Evolutionary conservation across 2,113 vertebrate species (phyloP), one percentile per base, ranked within the genome.

Genomic region (Psophia crepitans): DNA sequence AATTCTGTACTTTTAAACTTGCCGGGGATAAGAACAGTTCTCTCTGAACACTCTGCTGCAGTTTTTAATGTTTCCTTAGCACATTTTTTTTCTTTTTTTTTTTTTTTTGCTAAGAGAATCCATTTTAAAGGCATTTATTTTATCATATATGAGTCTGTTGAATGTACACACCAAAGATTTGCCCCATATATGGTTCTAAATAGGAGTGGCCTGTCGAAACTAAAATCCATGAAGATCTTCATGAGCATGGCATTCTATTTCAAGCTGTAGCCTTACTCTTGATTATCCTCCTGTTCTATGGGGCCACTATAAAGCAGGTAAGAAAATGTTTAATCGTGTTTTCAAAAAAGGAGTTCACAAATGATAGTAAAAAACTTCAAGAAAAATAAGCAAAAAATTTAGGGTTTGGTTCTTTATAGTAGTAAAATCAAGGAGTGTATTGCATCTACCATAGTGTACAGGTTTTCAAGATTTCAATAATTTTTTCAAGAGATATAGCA

Each of bases 1-100:
- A 3, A 20, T 44, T 39, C 4, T 26, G 11, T 14, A 37, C 17
- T 69, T 73, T 46, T 24, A 56, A 87, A 64, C 4, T 53, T 41
- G 2, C 1, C 0, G 1, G 5, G 30, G 24, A 7, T 57, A 58
- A 54, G 4, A 14, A 51, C 16, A 89, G 8, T 4, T 51, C 6
- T 71, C 28, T 48, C 19, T 37, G 14, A 44, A 30, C 4, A 43
- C 4, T 27, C 33, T 71, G 32, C 3, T 44, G 7, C 21, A 20
- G 12, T 63, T n/a, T 48, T 84, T 32, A 41, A n/a, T 44, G 9
- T 74, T 77, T 74, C 6, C 8, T 46, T 56, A 63, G n/a, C n/a
- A n/a, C n/a, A n/a, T n/a, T n/a, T n/a, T n/a, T n/a, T n/a, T n/a
- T n/a, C n/a, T n/a, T n/a, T n/a, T n/a, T n/a, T n/a, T n/a, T n/a